phyloP scores from a whole-genome alignment of 2,113 vertebrate species.

The Circaetus cinerascens region DNA sequence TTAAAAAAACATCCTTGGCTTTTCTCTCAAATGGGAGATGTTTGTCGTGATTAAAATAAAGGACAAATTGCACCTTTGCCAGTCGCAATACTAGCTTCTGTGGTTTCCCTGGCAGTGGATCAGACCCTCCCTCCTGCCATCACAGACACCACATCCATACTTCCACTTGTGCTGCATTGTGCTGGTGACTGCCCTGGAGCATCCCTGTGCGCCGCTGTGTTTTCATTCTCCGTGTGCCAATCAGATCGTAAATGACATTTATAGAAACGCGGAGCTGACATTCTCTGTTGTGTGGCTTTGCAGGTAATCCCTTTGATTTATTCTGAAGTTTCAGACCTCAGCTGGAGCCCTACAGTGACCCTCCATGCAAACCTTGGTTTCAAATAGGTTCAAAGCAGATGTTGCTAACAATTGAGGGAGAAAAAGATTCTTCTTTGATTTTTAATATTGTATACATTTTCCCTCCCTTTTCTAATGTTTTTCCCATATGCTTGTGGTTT shows the following conservation, averaged over 20 bases:
- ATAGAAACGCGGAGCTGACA: not conserved
- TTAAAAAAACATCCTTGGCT: not conserved
- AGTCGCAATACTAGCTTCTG: not conserved
- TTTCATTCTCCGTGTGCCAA: not conserved
- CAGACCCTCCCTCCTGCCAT: not conserved
- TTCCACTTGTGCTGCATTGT: not conserved
- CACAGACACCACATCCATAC: not conserved
- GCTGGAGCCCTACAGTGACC: not conserved
- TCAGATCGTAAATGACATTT: not conserved
- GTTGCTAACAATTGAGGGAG: not conserved
- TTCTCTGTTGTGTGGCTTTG: constrained; percentile 2
- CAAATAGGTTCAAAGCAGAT: not conserved
- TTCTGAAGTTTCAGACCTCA: not conserved
- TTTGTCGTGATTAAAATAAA: not conserved
- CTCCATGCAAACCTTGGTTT: not conserved
- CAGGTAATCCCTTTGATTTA: constrained; percentile 1
- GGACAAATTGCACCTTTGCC: not conserved
- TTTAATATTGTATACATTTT: not conserved
- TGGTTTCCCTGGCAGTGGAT: not conserved
- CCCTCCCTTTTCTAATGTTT: not conserved
- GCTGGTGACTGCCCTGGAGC: not conserved
- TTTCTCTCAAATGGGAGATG: not conserved
- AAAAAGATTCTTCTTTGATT: not conserved
- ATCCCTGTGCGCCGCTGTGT: accelerated
- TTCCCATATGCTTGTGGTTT: not conserved